Percentiles rank a stretch among this genome's conserved stretches.
Evolutionary conservation across 1,140 invertebrate species (phyloP).

Genomic region (Orius laevigatus): DNA sequence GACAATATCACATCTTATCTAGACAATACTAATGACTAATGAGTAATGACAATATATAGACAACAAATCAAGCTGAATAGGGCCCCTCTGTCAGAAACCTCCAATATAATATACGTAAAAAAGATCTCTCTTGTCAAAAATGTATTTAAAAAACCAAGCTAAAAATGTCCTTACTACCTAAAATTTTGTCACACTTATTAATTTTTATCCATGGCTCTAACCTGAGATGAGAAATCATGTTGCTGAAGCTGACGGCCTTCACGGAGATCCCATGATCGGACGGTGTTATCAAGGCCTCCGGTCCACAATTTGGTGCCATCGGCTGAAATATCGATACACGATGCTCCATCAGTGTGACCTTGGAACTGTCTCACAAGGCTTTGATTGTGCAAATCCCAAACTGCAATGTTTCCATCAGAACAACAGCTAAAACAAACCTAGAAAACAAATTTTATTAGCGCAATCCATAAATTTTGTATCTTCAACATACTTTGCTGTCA

Average conservation of each 20-base stretch:
- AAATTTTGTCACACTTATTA: too few relatives aligned
- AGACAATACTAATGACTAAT: too few relatives aligned
- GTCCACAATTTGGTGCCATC: conserved; percentile 94
- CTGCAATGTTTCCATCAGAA: conserved; percentile 91
- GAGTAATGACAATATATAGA: too few relatives aligned
- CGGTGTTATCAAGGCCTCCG: conserved; percentile 89
- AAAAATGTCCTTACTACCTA: too few relatives aligned
- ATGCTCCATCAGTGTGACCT: conserved; percentile 91
- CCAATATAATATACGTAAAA: too few relatives aligned
- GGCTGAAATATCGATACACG: conserved; percentile 90
- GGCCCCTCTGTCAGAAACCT: too few relatives aligned
- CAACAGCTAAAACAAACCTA: conserved; percentile 86
- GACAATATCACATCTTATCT: too few relatives aligned
- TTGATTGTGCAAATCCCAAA: conserved; percentile 93
- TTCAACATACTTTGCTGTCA: conserved; percentile 56
- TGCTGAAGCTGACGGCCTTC: conserved; percentile 76
- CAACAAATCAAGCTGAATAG: too few relatives aligned
- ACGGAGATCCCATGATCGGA: conserved; percentile 86
- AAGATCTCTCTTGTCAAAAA: too few relatives aligned
- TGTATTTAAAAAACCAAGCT: too few relatives aligned
- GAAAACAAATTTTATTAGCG: conserved; percentile 11
- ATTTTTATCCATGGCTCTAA: conserved; percentile 30
- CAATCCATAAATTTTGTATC: background rate
- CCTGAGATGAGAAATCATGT: conserved; percentile 78
- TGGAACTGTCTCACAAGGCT: conserved; percentile 80